phyloP scores from a whole-genome alignment of 2,888 invertebrate genomes.

The Seira sanloemensis region DNA sequence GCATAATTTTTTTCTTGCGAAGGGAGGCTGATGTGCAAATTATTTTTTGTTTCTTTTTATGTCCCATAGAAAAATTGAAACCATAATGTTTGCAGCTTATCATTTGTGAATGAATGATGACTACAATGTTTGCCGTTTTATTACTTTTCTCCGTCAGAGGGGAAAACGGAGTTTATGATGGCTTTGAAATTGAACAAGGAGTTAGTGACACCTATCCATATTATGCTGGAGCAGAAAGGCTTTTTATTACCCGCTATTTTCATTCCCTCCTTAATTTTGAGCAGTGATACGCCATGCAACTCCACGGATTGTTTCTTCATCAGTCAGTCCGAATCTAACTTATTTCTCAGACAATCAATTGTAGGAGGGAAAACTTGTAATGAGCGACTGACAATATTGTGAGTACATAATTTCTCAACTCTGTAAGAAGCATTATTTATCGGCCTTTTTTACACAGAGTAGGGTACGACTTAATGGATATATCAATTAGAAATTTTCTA shows the following conservation, averaged over 20 bases:
- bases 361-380: too few relatives aligned
- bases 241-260: too few relatives aligned
- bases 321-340: too few relatives aligned
- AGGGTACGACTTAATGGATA: too few relatives aligned
- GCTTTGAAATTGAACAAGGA: conserved; percentile 8
- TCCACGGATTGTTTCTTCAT: too few relatives aligned
- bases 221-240: background rate
- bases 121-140: conserved; percentile 6
- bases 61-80: background rate
- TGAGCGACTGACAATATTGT: too few relatives aligned
- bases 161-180: conserved; percentile 1
- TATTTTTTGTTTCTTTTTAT: background rate
- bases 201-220: conserved; percentile 13
- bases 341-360: too few relatives aligned
- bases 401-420: too few relatives aligned
- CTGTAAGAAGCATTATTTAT: too few relatives aligned
- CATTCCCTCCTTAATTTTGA: background rate
- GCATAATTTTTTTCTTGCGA: background rate
- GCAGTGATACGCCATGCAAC: background rate
- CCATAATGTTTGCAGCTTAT: conserved; percentile 3
- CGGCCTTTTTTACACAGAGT: too few relatives aligned
- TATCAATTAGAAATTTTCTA: too few relatives aligned
- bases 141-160: conserved; percentile 9
- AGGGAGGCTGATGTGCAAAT: conserved; percentile 3
- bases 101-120: background rate